phyloP scores from a whole-genome alignment of 2,797 vertebrate genomes.

The Lepilemur septentrionalis region DNA sequence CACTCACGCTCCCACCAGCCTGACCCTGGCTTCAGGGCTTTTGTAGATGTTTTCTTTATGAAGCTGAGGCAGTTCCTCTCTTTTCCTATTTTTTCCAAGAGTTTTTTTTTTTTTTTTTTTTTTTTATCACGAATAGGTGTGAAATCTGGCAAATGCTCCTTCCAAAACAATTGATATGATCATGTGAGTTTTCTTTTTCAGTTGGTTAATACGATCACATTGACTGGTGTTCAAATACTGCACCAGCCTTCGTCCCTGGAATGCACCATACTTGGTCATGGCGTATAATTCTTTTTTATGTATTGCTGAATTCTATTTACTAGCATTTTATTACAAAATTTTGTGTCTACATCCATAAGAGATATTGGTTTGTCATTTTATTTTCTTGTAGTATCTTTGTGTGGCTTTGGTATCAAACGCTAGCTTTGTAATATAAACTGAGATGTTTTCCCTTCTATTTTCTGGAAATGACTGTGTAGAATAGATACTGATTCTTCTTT shows the following conservation, averaged over 20 bases:
- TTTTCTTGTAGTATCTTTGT: not conserved
- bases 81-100: not conserved
- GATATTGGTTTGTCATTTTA: not conserved
- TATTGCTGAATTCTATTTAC: not conserved
- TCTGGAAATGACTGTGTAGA: not conserved
- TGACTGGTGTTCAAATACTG: not conserved
- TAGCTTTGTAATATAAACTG: not conserved
- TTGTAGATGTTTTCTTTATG: not conserved
- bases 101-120: too few relatives aligned
- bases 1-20: too few relatives aligned
- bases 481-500: not conserved
- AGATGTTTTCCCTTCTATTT: not conserved
- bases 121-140: too few relatives aligned
- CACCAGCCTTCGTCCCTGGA: not conserved
- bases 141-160: too few relatives aligned
- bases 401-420: not conserved
- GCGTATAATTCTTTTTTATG: not conserved
- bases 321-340: not conserved
- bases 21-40: not conserved
- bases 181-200: not conserved
- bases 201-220: not conserved
- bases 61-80: not conserved
- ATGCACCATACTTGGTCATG: not conserved
- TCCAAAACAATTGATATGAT: accelerated
- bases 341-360: not conserved